These are phyloP conservation scores for Germaria angustata DNA, from an alignment of 2,888 invertebrate genomes.

Conservation along the genomic window DNA sequence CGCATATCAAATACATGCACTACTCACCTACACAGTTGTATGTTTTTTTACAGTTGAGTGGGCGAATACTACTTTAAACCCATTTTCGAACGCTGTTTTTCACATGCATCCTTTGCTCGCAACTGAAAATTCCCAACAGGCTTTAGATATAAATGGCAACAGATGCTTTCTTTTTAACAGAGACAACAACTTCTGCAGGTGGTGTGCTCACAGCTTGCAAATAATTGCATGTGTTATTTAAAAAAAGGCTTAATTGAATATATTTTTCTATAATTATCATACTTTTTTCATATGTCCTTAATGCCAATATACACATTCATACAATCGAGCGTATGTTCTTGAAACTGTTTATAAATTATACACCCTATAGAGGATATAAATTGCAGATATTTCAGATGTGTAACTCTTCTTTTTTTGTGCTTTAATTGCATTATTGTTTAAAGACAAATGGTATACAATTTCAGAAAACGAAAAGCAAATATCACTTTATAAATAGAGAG, in stretches of 20 bases:
- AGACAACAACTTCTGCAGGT: not conserved
- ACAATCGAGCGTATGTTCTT: no score
- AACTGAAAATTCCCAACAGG: no score
- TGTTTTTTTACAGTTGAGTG: no score
- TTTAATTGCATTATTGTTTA: conserved; percentile 19
- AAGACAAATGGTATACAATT: not conserved
- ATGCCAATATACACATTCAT: no score
- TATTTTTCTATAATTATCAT: no score
- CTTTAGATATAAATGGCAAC: not conserved
- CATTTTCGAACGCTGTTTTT: no score
- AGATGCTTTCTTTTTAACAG: not conserved
- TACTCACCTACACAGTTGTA: no score
- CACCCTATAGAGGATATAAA: not conserved
- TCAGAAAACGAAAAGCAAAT: not conserved
- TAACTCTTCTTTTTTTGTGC: not conserved
- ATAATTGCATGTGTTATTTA: not conserved
- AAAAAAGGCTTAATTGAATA: not conserved
- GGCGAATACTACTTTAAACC: no score
- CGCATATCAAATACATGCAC: no score
- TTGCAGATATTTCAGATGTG: conserved; percentile 8
- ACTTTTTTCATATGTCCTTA: no score
- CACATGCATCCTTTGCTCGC: no score
- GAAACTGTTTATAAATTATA: not conserved
- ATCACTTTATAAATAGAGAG: not conserved
- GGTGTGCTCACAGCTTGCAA: no score